phyloP scores from a whole-genome alignment of 2,797 vertebrate genomes.

The Oreochromis grahami region DNA sequence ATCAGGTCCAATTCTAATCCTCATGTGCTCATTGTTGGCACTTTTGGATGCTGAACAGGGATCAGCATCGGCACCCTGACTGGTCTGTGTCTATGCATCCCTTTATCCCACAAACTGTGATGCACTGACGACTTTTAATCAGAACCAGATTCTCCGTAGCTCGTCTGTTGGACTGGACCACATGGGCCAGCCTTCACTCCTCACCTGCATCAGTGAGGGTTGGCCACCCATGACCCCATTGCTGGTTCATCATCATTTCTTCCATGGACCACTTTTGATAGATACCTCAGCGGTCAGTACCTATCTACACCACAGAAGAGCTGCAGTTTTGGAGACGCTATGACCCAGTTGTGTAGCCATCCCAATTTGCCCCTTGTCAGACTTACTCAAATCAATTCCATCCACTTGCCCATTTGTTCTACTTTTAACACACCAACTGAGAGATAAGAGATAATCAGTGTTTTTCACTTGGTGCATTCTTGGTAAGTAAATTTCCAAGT shows the following conservation, averaged over 20 bases:
- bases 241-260: background rate
- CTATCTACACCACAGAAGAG: background rate
- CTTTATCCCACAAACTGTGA: background rate
- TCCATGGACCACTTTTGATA: background rate
- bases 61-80: too few relatives aligned
- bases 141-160: background rate
- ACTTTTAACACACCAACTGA: background rate
- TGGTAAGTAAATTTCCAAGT: background rate
- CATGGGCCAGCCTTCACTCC: background rate
- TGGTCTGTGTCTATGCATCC: background rate
- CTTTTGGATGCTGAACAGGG: too few relatives aligned
- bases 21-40: too few relatives aligned
- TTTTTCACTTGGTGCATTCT: background rate
- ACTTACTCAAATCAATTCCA: too few relatives aligned
- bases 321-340: accelerated
- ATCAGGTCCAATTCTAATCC: too few relatives aligned
- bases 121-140: background rate
- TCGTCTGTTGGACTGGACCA: background rate
- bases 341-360: too few relatives aligned
- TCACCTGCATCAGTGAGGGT: background rate
- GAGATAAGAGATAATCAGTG: background rate
- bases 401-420: background rate
- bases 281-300: background rate
- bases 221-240: background rate
- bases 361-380: too few relatives aligned